Evolutionary conservation across 2,888 invertebrate species (phyloP), one percentile per base, ranked within the genome.

Genomic region (Athetis lepigone): DNA sequence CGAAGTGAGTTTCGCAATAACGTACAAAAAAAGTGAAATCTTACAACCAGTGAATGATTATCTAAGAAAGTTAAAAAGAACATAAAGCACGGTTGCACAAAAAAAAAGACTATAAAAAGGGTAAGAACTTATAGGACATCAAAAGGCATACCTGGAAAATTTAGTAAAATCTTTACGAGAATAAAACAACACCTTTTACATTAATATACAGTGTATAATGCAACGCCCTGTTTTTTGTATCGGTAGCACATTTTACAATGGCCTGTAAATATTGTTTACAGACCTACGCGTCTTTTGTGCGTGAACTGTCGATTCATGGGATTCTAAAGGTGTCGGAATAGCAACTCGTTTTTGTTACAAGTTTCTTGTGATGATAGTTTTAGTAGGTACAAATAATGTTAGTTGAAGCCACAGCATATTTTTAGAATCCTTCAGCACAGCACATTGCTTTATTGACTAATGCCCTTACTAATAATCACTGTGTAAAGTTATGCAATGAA

Each of bases 211-310:
- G 11, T 40, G 49, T 25, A 57, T 52, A 60, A 70, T 52, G 58
- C 58, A 64, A 54, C 57, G 23, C 36, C 51, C 59, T 74, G 52
- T 74, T 39, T 70, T 70, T 27, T 70, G 42, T 55, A 46, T 33
- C 42, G n/a, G 52, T 36, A 49, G 39, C 45, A 57, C 47, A 58
- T 49, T 69, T 52, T 50, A 67, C 57, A 49, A 54, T 70, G 36
- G 33, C 23, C 23, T 43, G 51, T 54, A 49, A 55, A 63, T 46
- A 71, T 72, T 72, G 72, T 72, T 68, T 55, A n/a, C n/a, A n/a
- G n/a, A n/a, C n/a, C n/a, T n/a, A 43, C 68, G 11, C 39, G 27
- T 52, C 46, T 64, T 51, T 72, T 72, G 29, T 66, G 37, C 7
- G 18, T 16, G 7, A 25, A 63, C 18, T 39, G 72, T 55, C 50